Conservation (phyloP, 2,113 vertebrate species). For the Vanacampus margaritifer region DNA sequence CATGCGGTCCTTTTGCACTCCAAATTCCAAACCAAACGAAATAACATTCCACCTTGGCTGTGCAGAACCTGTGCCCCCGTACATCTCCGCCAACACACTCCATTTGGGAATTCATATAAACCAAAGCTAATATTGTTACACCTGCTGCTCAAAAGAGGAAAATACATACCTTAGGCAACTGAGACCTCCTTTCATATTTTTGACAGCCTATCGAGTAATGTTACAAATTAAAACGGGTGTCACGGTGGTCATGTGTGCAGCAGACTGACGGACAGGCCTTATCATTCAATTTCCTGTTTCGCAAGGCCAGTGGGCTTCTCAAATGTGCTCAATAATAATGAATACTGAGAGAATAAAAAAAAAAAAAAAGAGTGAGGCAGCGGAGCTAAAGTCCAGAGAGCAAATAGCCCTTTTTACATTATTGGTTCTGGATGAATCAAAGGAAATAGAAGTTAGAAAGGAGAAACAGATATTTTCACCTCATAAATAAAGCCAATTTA, state of each 20-base stretch:
- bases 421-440: background rate
- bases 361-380: background rate
- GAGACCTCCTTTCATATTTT: conserved; percentile 35
- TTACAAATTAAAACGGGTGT: conserved; percentile 21
- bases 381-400: background rate
- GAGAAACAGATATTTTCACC: background rate
- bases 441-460: too few relatives aligned
- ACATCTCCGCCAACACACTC: conserved; percentile 21
- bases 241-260: background rate
- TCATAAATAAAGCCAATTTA: background rate
- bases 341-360: background rate
- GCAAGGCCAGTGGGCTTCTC: background rate
- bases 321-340: conserved; percentile 7
- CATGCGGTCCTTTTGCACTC: conserved; percentile 1
- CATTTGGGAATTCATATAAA: conserved; percentile 57
- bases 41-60: conserved; percentile 25
- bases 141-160: conserved; percentile 49
- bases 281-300: conserved; percentile 25
- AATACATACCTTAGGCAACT: conserved; percentile 31
- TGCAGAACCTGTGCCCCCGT: conserved; percentile 10
- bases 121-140: conserved; percentile 72
- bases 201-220: conserved; percentile 16
- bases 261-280: conserved; percentile 13
- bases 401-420: background rate
- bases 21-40: conserved; percentile 32